Evolutionary conservation across 2,888 invertebrate species (phyloP), one percentile per base, ranked within the genome.

Genomic region (Anagyrus pseudococci): DNA sequence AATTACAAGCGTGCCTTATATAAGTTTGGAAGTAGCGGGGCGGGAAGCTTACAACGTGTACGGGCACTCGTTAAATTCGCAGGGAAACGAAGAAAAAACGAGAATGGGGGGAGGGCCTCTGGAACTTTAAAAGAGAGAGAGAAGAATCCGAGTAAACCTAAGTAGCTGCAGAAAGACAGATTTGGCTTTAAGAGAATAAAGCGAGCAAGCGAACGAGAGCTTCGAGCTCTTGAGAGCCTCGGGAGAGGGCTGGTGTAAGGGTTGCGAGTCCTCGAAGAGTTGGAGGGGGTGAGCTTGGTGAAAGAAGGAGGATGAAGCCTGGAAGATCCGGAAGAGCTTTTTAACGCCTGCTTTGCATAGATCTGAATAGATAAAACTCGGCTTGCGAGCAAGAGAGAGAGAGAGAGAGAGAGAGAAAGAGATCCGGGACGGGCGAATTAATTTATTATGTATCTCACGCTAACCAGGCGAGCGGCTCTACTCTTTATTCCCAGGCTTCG

Each of bases 261-360:
- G n/a, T n/a, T n/a, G n/a, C n/a, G n/a, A n/a, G n/a, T n/a, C n/a
- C n/a, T n/a, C n/a, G n/a, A n/a, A n/a, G n/a, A n/a, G n/a, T n/a
- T n/a, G n/a, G n/a, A n/a, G n/a, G n/a, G n/a, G n/a, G n/a, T n/a
- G n/a, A n/a, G n/a, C n/a, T n/a, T n/a, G n/a, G n/a, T n/a, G n/a
- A n/a, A n/a, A n/a, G n/a, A n/a, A n/a, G n/a, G n/a, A n/a, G n/a
- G n/a, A n/a, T n/a, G n/a, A n/a, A n/a, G n/a, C n/a, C n/a, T n/a
- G n/a, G n/a, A n/a, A n/a, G n/a, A n/a, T n/a, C n/a, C n/a, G 49
- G 40, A 71, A 72, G 73, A 74, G 74, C 76, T 74, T 79, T 79
- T 78, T 77, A 79, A 78, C 78, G 75, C 75, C 75, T 78, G 75
- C 77, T 80, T 79, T 80, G 80, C 80, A 80, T 80, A 80, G 79